Conservation (phyloP, 2,113 vertebrate genomes). For the Eulemur macaco region DNA sequence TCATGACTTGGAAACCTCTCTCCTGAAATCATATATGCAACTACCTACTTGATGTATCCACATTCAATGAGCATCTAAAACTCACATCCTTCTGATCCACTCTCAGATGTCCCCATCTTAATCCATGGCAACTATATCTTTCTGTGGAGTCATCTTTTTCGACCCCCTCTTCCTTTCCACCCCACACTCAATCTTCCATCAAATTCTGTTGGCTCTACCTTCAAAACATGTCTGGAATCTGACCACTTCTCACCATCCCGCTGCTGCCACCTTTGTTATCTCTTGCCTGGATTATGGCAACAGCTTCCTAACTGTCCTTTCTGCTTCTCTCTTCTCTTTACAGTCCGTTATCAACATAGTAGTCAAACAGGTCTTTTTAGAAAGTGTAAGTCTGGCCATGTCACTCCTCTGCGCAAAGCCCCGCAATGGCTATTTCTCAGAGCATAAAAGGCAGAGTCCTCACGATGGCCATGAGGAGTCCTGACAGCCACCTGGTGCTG, state of each 20-base stretch:
- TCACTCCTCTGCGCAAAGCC: background rate
- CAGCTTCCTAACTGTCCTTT: background rate
- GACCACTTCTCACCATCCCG: background rate
- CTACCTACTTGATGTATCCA: background rate
- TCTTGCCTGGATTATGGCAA: background rate
- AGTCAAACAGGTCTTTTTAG: background rate
- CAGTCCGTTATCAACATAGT: background rate
- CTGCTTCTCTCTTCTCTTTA: background rate
- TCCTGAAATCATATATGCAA: background rate
- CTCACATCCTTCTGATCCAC: background rate
- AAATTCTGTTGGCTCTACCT: background rate
- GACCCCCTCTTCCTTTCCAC: background rate
- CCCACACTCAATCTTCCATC: background rate
- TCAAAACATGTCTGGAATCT: background rate
- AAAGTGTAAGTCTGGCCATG: background rate
- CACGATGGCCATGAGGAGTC: background rate
- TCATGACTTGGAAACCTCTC: background rate
- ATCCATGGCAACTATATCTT: background rate
- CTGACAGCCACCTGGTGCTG: background rate
- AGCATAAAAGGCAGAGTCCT: background rate
- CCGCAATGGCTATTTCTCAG: background rate
- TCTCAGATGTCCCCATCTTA: background rate
- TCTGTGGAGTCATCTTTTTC: background rate
- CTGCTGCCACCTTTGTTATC: background rate
- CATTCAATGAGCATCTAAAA: background rate